These are phyloP conservation scores for Lathamus discolor DNA, from an alignment of 2,113 vertebrate species.

Conservation along the genomic window DNA sequence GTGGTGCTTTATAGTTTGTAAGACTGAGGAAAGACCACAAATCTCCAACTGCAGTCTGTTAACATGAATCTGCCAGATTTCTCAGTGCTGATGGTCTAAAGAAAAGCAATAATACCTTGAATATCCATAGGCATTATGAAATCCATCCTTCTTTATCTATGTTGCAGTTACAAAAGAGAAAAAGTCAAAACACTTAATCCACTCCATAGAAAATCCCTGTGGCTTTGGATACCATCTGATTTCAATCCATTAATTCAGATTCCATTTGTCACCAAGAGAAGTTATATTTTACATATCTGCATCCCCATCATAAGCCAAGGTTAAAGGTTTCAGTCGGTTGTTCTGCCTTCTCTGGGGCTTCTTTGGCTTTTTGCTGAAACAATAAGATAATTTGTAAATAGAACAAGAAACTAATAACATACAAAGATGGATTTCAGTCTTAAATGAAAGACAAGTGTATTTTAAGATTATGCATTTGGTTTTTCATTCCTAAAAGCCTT, in stretches of 20 bases:
- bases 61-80: slow-evolving; percentile 41
- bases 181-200: slow-evolving; percentile 48
- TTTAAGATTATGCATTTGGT: not conserved
- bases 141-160: slow-evolving; percentile 38
- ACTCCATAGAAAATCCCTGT: slow-evolving; percentile 50
- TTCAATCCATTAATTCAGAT: slow-evolving; percentile 42
- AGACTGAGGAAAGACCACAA: slow-evolving; percentile 49
- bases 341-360: slow-evolving; percentile 96
- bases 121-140: slow-evolving; percentile 29
- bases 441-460: not conserved
- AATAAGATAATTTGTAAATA: slow-evolving; percentile 43
- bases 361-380: slow-evolving; percentile 98
- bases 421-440: not conserved
- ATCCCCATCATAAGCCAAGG: slow-evolving; percentile 96
- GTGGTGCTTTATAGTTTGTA: slow-evolving; percentile 24
- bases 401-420: not conserved
- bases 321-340: slow-evolving; percentile 97
- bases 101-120: slow-evolving; percentile 33
- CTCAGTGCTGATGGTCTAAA: slow-evolving; percentile 39
- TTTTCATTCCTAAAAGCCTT: not conserved
- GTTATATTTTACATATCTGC: slow-evolving; percentile 88
- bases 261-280: slow-evolving; percentile 1
- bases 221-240: slow-evolving; percentile 38
- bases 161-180: slow-evolving; percentile 37
- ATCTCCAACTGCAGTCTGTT: slow-evolving; percentile 44